Evolutionary conservation across 2,113 vertebrate species (phyloP).

Genomic region (Chaetorhynchus papuensis): DNA sequence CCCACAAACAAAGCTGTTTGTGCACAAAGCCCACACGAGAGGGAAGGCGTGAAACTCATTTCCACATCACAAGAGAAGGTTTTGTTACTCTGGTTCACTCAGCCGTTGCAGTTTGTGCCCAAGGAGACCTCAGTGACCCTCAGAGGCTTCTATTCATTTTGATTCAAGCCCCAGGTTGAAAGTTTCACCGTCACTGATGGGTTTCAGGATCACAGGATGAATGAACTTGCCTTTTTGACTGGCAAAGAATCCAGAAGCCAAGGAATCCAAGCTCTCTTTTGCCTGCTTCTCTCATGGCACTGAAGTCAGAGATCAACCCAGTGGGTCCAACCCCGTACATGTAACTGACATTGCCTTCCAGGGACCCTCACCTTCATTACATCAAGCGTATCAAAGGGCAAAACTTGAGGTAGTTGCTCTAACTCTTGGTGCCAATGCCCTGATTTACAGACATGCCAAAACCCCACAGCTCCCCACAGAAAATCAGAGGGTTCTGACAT

Average conservation of each 20-base stretch:
- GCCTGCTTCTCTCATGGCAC: neutral
- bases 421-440: neutral
- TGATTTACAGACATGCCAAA: neutral
- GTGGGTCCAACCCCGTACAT: neutral
- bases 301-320: neutral
- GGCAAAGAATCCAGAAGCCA: neutral
- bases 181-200: neutral
- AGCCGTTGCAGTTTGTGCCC: neutral
- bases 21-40: neutral
- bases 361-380: neutral
- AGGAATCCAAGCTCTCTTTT: neutral
- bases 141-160: neutral
- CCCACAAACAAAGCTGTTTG: conserved; percentile 5
- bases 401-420: neutral
- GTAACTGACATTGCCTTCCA: neutral
- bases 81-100: neutral
- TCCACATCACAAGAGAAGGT: neutral
- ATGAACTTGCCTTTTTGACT: neutral
- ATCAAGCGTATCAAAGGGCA: neutral
- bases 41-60: neutral
- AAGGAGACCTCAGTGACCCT: neutral
- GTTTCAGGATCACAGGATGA: neutral
- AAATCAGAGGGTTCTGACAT: neutral
- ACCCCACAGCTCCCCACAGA: neutral
- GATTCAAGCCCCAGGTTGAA: neutral